Evolutionary conservation across 2,797 vertebrate genomes (phyloP), one percentile per base, ranked within the genome.

Genomic region (Threskiornis aethiopicus): DNA sequence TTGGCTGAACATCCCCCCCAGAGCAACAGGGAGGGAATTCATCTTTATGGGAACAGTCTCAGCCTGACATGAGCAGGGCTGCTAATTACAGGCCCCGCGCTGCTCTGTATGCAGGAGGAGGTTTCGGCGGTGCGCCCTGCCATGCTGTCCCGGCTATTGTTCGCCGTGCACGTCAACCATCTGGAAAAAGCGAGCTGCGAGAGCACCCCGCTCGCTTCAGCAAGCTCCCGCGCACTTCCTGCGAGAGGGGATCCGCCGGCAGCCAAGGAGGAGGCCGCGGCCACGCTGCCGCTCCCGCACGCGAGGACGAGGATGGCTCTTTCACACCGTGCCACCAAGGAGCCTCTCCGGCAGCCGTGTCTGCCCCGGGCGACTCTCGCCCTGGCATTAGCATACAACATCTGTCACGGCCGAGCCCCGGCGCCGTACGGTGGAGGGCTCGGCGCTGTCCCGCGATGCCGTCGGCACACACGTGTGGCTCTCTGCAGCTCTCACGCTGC

Each of bases 51-150:
- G 90, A 87, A 58, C 7, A 3, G 35, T 39, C 62, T 76, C 62
- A 65, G 91, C 47, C 79, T 52, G 79, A 77, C 87, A 84, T 72
- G 46, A 73, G 76, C 67, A 37, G 85, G 58, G 82, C 62, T 0
- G 9, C 77, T 91, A 89, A 86, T 86, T 79, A 83, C 2, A 5
- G 65, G 75, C 70, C 47, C 69, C 0, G 6, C 70, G 16, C 89
- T 91, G 88, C 72, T 94, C 96, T 87, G 92, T 81, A 66, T 90
- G 92, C 92, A 84, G 80, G 77, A 54, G 29, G 59, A 94, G 87
- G 71, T 41, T 42, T 81, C 15, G 9, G 61, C 4, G 8, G 69
- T 11, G 33, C 12, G 21, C 44, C 51, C 46, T 76, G 92, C 78
- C 85, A 69, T 59, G 73, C 80, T 25, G 67, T 61, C 85, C 87